Base-by-base conservation (phyloP, 2,797 vertebrate species). In the Trematomus bernacchii region DNA sequence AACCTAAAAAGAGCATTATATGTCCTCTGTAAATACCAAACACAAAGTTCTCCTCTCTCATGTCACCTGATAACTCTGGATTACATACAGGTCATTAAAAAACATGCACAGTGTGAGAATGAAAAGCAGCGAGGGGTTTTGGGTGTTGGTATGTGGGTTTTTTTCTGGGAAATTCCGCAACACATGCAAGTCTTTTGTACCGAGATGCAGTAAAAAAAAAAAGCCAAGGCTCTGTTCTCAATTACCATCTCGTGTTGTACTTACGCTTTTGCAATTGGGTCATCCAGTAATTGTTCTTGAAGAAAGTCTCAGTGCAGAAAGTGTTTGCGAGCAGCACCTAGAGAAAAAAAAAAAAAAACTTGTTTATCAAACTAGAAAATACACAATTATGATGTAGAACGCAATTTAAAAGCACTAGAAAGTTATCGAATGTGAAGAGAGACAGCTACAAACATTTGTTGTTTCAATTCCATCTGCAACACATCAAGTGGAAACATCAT, bases 241-340 rank as follows among this genome's bases (percentile, higher is more conserved):
- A 92, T 93, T 92, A 93, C 10, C 11, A 12, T 68, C 85, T 64
- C 30, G 76, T 84, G 75, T 85, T 89, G 66, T 50, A 96, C 96
- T 96, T 91, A 99, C 97, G 59, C 87, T 97, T 98, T 78, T 96
- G 91, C 85, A 98, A 91, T 84, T 98, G 95, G 87, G 91, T 64
- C 90, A 98, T 85, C 83, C 89, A 58, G 78, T 95, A 97, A 93
- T 97, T 96, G 85, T 98, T 99, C 93, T 96, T 96, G 91, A 96
- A 96, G 89, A 90, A 95, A 0, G 95, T 96, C 1, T 98, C 96
- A 0, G 59, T 83, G 88, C 98, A 99, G 94, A 99, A 99, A 5
- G 95, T 96, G 92, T 96, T 98, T 64, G 97, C 88, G 55, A 99
- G 93, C 51, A 98, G 94, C 86, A 98, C 94, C 98, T 99, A 87